These are phyloP conservation scores for Paramormyrops hopkinsi DNA, from an alignment of 2,797 vertebrate genomes.

Conservation along the genomic window DNA sequence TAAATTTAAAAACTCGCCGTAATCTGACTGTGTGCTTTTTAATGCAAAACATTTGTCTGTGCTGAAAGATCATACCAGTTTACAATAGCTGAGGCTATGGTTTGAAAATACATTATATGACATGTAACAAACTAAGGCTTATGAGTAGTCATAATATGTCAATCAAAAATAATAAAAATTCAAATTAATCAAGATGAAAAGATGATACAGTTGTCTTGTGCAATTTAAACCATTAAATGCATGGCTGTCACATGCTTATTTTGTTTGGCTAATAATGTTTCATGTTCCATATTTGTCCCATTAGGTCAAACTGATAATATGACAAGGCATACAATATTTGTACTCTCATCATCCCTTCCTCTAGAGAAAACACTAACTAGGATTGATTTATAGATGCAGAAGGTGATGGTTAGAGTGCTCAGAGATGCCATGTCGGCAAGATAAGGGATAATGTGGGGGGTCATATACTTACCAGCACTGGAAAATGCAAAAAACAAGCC, in stretches of 20 bases:
- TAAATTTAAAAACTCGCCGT: not conserved
- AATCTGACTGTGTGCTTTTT: not conserved
- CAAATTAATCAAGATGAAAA: slow-evolving; percentile 7
- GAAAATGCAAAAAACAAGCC: not conserved
- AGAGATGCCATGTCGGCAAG: not conserved
- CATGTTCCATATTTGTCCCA: slow-evolving; percentile 13
- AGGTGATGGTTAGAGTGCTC: not conserved
- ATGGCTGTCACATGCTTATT: slow-evolving; percentile 12
- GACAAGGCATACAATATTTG: not conserved
- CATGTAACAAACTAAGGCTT: not conserved
- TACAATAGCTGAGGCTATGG: not conserved
- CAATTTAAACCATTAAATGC: not conserved
- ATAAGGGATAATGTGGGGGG: not conserved
- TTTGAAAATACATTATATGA: not conserved
- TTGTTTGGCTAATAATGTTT: slow-evolving; percentile 11
- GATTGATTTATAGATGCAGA: slow-evolving; percentile 8
- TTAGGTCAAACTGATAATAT: slow-evolving; percentile 6
- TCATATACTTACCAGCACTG: not conserved
- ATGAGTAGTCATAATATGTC: not conserved
- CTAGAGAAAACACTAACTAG: not conserved
- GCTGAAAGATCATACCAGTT: not conserved
- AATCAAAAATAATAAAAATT: not conserved
- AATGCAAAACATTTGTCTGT: not conserved
- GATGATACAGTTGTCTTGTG: not conserved
- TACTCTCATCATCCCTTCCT: not conserved